These are phyloP conservation scores for Eristalinus aeneus DNA, from an alignment of 2,888 invertebrate species.

Conservation along the genomic window DNA sequence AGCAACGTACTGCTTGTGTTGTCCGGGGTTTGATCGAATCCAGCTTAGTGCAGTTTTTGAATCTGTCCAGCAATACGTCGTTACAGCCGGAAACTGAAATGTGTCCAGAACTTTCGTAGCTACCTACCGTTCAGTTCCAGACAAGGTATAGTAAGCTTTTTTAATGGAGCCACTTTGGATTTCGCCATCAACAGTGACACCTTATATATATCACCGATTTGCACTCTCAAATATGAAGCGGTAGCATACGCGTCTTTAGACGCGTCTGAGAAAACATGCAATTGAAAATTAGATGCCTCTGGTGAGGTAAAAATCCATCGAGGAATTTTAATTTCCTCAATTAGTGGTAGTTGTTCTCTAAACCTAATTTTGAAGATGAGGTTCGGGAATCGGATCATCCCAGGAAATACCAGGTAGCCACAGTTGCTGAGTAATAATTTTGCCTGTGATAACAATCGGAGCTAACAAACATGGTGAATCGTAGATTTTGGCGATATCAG, in stretches of 20 bases:
- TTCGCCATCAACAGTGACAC: slow-evolving; percentile 16
- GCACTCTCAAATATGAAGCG: slow-evolving; percentile 37
- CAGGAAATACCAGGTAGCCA: slow-evolving; percentile 6
- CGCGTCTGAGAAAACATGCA: slow-evolving; percentile 14
- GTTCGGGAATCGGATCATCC: slow-evolving; percentile 14
- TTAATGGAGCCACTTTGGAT: no score
- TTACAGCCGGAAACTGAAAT: not conserved
- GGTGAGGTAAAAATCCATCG: not conserved
- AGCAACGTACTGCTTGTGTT: not conserved
- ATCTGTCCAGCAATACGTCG: slow-evolving; percentile 21
- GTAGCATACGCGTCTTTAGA: slow-evolving; percentile 43
- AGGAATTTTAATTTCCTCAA: not conserved
- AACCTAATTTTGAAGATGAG: slow-evolving; percentile 1
- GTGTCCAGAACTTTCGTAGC: not conserved
- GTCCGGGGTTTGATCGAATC: not conserved
- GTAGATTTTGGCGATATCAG: no score
- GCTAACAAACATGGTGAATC: slow-evolving; percentile 19
- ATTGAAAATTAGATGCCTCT: not conserved
- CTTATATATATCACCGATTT: not conserved
- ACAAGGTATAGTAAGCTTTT: slow-evolving; percentile 12
- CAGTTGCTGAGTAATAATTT: slow-evolving; percentile 28
- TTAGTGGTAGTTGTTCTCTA: no score
- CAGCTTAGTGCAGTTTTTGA: not conserved
- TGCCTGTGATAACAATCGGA: slow-evolving; percentile 23
- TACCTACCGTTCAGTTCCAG: slow-evolving; percentile 25